These are phyloP conservation scores for Procapra przewalskii DNA, from an alignment of 2,113 vertebrate genomes.

Conservation along the genomic window DNA sequence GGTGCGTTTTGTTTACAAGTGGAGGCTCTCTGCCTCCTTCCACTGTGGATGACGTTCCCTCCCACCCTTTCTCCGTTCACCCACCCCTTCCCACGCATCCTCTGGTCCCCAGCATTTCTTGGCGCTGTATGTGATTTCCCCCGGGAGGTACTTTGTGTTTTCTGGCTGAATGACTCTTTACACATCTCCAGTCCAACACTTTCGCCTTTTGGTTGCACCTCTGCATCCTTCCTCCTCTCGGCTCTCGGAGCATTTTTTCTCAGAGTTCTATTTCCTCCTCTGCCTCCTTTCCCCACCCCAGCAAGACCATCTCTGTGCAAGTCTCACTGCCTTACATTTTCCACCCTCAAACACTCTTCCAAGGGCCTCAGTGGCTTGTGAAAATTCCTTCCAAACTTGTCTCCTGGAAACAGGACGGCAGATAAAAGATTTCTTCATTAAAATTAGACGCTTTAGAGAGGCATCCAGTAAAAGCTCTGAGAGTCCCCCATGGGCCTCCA, in stretches of 20 bases:
- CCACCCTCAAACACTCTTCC: slow-evolving; percentile 54
- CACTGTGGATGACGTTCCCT: slow-evolving; percentile 25
- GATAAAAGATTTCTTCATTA: slow-evolving; percentile 65
- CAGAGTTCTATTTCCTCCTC: slow-evolving; percentile 16
- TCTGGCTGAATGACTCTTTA: slow-evolving; percentile 53
- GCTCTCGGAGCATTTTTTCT: not conserved
- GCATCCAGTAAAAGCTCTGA: not conserved
- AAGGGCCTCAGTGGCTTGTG: slow-evolving; percentile 53
- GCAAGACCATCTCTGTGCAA: slow-evolving; percentile 24
- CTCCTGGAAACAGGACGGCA: slow-evolving; percentile 62
- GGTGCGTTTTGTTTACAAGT: not conserved
- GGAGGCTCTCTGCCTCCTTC: not conserved
- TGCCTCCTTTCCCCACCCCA: not conserved
- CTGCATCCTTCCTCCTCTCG: slow-evolving; percentile 29
- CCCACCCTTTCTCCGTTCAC: slow-evolving; percentile 25
- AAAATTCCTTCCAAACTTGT: slow-evolving; percentile 67
- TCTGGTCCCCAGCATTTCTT: slow-evolving; percentile 52
- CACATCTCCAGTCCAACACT: slow-evolving; percentile 46
- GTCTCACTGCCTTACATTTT: slow-evolving; percentile 51
- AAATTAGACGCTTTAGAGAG: slow-evolving; percentile 54
- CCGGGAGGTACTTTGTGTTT: slow-evolving; percentile 53
- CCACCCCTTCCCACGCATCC: slow-evolving; percentile 56
- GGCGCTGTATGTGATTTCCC: slow-evolving; percentile 56
- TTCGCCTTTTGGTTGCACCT: slow-evolving; percentile 29
- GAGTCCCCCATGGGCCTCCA: slow-evolving; percentile 27